Base-by-base conservation (phyloP, 2,888 invertebrate species). In the Gerris lacustris region DNA sequence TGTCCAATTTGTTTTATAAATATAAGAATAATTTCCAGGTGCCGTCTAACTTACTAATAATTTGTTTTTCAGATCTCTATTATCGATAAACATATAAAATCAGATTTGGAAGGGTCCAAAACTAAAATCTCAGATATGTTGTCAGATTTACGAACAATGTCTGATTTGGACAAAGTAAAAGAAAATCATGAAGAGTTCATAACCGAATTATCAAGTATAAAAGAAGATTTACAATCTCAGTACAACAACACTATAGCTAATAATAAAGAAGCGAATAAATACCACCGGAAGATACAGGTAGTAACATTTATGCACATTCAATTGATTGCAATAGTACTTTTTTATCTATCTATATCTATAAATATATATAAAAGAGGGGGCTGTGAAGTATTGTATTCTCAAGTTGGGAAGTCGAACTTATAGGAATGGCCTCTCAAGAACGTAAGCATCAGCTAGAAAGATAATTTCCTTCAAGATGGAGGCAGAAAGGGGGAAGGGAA, bases 51-150 rank as follows among this genome's bases (percentile, higher is more conserved):
- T 2, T 11, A 2, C 9, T 9, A 55, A 55, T 15, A 1, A 15
- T 11, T 55, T 9, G 1, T 55, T 1, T 55, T 55, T 55, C 18
- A 64, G 64, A 9, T 64, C 15, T 31, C 17, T 9, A 64, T 64
- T n/a, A 64, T 64, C 7, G 64, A 64, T 18, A 64, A 64, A 17
- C 64, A 64, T 9, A 31, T 31, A 9, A 64, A n/a, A 64, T 64
- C 6, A 64, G 64, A 64, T 18, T 64, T 64, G 9, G 31, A 18
- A 7, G 31, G 18, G 7, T n/a, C 64, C 7, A 64, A 64, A 31
- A 18, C 7, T 7, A 64, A 64, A 64, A 64, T 64, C 2, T 64
- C 64, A 7, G 9, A 17, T 17, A 64, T 64, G 31, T 18, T 18
- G 64, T n/a, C 17, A 64, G 64, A 64, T 18, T 17, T 64, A 9